Conservation (phyloP, 2,888 invertebrate species). For the Schrankia costaestrigalis region DNA sequence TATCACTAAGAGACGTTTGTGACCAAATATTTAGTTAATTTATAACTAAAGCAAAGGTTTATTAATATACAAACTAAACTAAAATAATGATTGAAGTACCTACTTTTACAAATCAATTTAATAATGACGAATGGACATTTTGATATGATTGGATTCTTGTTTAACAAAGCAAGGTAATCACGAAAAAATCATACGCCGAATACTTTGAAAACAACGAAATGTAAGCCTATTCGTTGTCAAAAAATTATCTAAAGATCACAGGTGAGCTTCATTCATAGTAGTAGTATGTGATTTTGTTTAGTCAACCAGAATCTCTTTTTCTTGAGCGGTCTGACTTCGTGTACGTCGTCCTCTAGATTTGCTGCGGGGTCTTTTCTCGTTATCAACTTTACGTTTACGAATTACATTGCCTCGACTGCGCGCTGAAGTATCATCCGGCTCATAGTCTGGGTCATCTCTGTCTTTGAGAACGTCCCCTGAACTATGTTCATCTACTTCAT, state of each 20-base stretch:
- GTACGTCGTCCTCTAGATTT: slow-evolving; percentile 67
- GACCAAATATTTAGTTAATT: too few relatives aligned
- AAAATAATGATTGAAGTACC: too few relatives aligned
- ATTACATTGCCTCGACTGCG: slow-evolving; percentile 64
- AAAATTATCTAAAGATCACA: slow-evolving; percentile 61
- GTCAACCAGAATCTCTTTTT: slow-evolving; percentile 55
- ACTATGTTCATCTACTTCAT: too few relatives aligned
- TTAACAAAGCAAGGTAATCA: not conserved
- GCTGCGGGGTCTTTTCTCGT: slow-evolving; percentile 63
- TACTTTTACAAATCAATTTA: too few relatives aligned
- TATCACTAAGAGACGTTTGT: too few relatives aligned
- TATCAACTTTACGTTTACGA: slow-evolving; percentile 60
- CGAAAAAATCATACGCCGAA: slow-evolving; percentile 22
- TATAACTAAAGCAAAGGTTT: too few relatives aligned
- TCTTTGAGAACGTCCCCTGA: slow-evolving; percentile 36
- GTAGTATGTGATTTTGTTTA: slow-evolving; percentile 40
- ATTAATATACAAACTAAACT: too few relatives aligned
- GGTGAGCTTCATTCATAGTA: slow-evolving; percentile 45
- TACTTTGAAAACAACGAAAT: slow-evolving; percentile 30
- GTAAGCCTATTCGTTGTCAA: slow-evolving; percentile 44
- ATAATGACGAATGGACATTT: too few relatives aligned
- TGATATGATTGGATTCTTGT: too few relatives aligned
- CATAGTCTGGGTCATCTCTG: slow-evolving; percentile 64
- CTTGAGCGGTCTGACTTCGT: slow-evolving; percentile 61
- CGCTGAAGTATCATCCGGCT: slow-evolving; percentile 53